Conservation (phyloP, 2,888 invertebrate genomes). For the Agrilus mali region DNA sequence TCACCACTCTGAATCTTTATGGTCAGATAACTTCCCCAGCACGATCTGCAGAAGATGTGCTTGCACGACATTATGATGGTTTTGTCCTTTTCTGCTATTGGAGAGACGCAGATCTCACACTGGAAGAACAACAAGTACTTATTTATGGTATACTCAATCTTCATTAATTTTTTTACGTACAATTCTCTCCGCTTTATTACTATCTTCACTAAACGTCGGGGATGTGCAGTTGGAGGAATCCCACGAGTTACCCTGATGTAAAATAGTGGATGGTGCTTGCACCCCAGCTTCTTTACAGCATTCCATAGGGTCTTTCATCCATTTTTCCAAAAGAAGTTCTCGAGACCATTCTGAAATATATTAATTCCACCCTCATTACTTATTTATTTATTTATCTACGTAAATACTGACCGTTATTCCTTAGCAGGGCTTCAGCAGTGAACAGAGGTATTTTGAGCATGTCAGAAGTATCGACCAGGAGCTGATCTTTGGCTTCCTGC, state of each 20-base stretch:
- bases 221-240: constrained; percentile 27
- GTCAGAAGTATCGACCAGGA: constrained; percentile 56
- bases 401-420: constrained; percentile 48
- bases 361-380: neutral
- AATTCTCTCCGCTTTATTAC: constrained; percentile 22
- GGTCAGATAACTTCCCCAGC: constrained; percentile 54
- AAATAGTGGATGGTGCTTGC: constrained; percentile 43
- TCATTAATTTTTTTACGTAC: constrained; percentile 17
- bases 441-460: constrained; percentile 58
- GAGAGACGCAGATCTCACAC: constrained; percentile 48
- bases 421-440: constrained; percentile 52
- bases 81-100: constrained; percentile 36
- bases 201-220: constrained; percentile 21
- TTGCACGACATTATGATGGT: constrained; percentile 46
- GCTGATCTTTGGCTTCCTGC: constrained; percentile 56
- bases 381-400: constrained; percentile 1
- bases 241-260: constrained; percentile 29
- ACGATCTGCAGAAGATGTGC: constrained; percentile 48
- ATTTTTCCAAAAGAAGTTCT: constrained; percentile 49
- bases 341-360: constrained; percentile 51
- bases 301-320: constrained; percentile 52
- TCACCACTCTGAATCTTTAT: constrained; percentile 54
- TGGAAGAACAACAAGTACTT: constrained; percentile 21
- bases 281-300: constrained; percentile 56
- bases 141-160: no score